Conservation (phyloP, 1,140 invertebrate species). For the Neodiprion virginianus region DNA sequence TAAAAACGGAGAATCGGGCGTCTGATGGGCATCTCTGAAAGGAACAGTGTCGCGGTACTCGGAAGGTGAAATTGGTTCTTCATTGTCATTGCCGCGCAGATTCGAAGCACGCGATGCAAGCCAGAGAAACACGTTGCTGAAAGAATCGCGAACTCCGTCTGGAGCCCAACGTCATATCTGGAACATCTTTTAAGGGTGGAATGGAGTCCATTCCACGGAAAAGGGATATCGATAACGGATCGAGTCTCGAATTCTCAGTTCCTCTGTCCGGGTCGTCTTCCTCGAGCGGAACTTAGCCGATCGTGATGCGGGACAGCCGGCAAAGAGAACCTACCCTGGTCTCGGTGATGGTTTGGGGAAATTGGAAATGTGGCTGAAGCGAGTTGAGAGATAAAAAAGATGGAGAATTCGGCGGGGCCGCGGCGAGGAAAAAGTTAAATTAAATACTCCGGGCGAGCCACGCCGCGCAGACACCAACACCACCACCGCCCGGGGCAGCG, state of each 20-base stretch:
- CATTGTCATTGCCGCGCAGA: too few relatives aligned
- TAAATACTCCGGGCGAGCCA: background rate
- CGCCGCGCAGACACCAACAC: background rate
- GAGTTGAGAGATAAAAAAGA: background rate
- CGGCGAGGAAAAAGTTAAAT: background rate
- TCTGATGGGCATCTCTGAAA: too few relatives aligned
- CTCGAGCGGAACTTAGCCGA: background rate
- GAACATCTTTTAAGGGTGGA: background rate
- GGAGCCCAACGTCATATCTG: too few relatives aligned
- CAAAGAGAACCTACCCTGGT: background rate
- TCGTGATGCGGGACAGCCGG: background rate
- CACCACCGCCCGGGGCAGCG: background rate
- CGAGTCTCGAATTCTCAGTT: background rate
- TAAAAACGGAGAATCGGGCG: too few relatives aligned
- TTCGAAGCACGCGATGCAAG: too few relatives aligned
- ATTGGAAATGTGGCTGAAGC: constrained; percentile 1
- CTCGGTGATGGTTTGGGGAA: background rate
- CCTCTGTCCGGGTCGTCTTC: background rate
- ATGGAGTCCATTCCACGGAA: background rate
- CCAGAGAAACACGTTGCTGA: too few relatives aligned
- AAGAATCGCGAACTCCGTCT: too few relatives aligned
- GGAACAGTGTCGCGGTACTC: too few relatives aligned
- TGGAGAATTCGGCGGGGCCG: too few relatives aligned
- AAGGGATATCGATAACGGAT: background rate
- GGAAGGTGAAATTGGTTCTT: too few relatives aligned